Conservation (phyloP, 1,140 invertebrate genomes). For the Cyrtorhinus lividipennis region DNA sequence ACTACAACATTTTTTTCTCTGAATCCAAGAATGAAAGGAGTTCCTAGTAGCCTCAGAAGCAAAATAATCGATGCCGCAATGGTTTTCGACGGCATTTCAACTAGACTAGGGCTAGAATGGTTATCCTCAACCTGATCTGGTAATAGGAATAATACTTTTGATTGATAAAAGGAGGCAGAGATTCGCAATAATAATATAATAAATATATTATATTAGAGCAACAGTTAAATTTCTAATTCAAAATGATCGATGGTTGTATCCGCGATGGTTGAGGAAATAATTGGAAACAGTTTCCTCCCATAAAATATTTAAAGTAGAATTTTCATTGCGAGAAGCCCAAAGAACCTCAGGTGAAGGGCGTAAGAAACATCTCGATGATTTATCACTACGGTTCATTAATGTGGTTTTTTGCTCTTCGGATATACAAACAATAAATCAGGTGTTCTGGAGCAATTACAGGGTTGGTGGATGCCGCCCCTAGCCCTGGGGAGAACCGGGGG, state of each 20-base stretch:
- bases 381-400: neutral
- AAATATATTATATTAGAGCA: too few species aligned
- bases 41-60: too few species aligned
- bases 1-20: too few species aligned
- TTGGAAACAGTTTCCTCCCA: neutral
- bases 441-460: slow-evolving; percentile 8
- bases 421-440: slow-evolving; percentile 10
- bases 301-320: neutral
- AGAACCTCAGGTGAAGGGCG: neutral
- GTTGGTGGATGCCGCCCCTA: neutral
- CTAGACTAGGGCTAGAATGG: too few species aligned
- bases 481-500: neutral
- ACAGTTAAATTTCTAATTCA: too few species aligned
- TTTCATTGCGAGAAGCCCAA: neutral
- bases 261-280: neutral
- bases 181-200: too few species aligned
- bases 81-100: too few species aligned
- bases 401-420: slow-evolving; percentile 1
- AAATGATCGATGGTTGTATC: neutral
- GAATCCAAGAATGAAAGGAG: too few species aligned
- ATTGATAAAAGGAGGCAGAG: too few species aligned
- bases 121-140: too few species aligned
- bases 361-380: slow-evolving; percentile 3
- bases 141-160: too few species aligned
- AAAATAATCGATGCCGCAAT: too few species aligned